Evolutionary conservation across 1,140 invertebrate species (phyloP).

Genomic region (Drosophila kohkoa): DNA sequence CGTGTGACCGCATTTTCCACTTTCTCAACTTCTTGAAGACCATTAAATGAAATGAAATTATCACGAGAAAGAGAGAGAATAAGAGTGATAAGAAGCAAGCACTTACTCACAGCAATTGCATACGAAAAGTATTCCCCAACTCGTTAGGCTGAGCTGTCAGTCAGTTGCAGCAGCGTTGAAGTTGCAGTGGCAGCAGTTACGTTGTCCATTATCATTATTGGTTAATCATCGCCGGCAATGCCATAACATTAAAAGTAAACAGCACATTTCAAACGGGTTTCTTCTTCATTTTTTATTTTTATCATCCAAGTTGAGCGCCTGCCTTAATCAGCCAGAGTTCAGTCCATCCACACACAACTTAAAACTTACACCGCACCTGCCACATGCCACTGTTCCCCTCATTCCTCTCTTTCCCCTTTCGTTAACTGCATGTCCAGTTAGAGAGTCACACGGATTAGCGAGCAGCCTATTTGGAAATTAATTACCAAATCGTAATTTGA

Average conservation of each 20-base stretch:
- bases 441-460: slow-evolving; percentile 54
- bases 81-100: slow-evolving; percentile 10
- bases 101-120: slow-evolving; percentile 47
- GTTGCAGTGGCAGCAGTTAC: slow-evolving; percentile 24
- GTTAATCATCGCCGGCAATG: slow-evolving; percentile 66
- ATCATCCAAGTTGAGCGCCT: slow-evolving; percentile 13
- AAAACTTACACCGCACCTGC: neutral
- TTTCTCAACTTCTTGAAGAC: slow-evolving; percentile 38
- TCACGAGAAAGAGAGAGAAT: neutral
- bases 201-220: slow-evolving; percentile 66
- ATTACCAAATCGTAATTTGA: slow-evolving; percentile 75
- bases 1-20: slow-evolving; percentile 49
- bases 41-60: slow-evolving; percentile 38
- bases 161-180: slow-evolving; percentile 14
- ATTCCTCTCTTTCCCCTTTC: slow-evolving; percentile 13
- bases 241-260: slow-evolving; percentile 66
- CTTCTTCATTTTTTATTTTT: slow-evolving; percentile 35
- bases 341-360: neutral
- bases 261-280: slow-evolving; percentile 70
- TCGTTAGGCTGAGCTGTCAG: slow-evolving; percentile 46
- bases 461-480: slow-evolving; percentile 67
- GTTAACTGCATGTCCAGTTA: slow-evolving; percentile 30
- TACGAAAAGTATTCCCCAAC: slow-evolving; percentile 42
- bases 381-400: neutral
- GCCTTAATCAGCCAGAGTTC: slow-evolving; percentile 52